Percentiles rank a stretch among this genome's conserved stretches.
These are phyloP conservation scores for Synchiropus splendidus DNA, from an alignment of 2,113 vertebrate genomes.

Conservation along the genomic window DNA sequence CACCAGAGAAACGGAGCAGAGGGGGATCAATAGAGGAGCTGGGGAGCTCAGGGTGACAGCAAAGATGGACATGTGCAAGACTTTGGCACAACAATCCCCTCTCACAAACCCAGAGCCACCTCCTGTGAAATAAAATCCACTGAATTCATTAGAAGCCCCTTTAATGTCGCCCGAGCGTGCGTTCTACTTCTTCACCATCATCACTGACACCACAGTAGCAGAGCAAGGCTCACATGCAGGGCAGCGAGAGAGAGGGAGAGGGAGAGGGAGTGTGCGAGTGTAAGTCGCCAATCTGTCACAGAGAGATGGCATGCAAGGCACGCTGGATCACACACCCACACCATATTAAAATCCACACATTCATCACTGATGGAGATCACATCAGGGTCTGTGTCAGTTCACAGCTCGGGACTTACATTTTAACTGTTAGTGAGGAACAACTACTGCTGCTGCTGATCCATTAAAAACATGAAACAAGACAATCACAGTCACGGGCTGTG, in stretches of 20 bases:
- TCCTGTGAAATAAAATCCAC: too few species aligned
- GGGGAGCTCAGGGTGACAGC: slow-evolving; percentile 23
- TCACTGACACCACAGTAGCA: too few species aligned
- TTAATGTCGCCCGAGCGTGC: too few species aligned
- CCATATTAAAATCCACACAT: background rate
- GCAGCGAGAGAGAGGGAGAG: slow-evolving; percentile 1
- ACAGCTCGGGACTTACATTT: too few species aligned
- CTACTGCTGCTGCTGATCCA: too few species aligned
- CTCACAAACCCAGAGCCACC: too few species aligned
- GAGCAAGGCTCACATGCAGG: slow-evolving; percentile 3
- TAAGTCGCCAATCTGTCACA: slow-evolving; percentile 5
- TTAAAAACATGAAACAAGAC: too few species aligned
- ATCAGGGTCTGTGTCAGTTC: slow-evolving; percentile 3
- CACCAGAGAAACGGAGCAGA: slow-evolving; percentile 35
- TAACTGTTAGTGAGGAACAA: too few species aligned
- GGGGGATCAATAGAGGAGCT: background rate
- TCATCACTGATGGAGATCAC: slow-evolving; percentile 8
- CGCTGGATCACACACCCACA: slow-evolving; percentile 2
- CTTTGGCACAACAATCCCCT: too few species aligned
- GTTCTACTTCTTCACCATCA: too few species aligned
- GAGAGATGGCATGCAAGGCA: slow-evolving; percentile 20
- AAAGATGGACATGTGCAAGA: slow-evolving; percentile 13
- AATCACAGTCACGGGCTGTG: too few species aligned
- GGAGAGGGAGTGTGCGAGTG: slow-evolving; percentile 3
- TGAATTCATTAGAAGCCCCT: too few species aligned